These are phyloP conservation scores for Labroides dimidiatus DNA, from an alignment of 2,797 vertebrate species.

Conservation along the genomic window DNA sequence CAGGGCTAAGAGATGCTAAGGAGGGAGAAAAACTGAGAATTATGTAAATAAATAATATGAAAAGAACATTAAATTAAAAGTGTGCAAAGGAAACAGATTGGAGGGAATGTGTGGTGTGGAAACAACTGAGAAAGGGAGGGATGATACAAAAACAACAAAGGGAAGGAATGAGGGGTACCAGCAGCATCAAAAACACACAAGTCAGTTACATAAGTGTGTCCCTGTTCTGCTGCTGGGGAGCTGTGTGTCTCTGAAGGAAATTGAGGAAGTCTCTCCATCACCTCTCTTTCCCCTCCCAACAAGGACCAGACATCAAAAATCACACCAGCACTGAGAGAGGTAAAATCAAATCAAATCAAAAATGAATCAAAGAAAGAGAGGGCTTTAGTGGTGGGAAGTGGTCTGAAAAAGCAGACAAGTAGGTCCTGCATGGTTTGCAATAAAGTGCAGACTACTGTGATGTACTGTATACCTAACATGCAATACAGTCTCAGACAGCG, in stretches of 20 bases:
- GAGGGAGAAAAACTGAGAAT: conserved; percentile 49
- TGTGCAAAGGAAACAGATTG: conserved; percentile 50
- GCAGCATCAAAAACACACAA: conserved; percentile 77
- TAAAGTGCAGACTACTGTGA: conserved; percentile 22
- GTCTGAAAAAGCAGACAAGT: conserved; percentile 31
- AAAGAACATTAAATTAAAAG: conserved; percentile 61
- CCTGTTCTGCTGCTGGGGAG: conserved; percentile 66
- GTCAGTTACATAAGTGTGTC: conserved; percentile 81
- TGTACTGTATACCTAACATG: conserved; percentile 16
- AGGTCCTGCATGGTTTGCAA: conserved; percentile 28
- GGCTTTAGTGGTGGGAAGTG: conserved; percentile 2
- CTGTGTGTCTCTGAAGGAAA: conserved; percentile 72
- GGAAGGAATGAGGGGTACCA: conserved; percentile 58
- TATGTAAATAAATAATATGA: conserved; percentile 61
- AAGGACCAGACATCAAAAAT: conserved; percentile 42
- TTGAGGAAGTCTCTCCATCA: conserved; percentile 77
- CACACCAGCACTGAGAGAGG: conserved; percentile 36
- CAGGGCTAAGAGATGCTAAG: conserved; percentile 44
- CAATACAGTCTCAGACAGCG: conserved; percentile 31
- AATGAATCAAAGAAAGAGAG: conserved; percentile 5
- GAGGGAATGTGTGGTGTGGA: conserved; percentile 23
- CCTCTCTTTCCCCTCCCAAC: neutral
- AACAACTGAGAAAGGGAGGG: conserved; percentile 53
- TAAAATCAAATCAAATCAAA: conserved; percentile 19
- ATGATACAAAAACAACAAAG: conserved; percentile 58